Conservation (phyloP, 2,888 invertebrate species). For the Aphrophora alni region DNA sequence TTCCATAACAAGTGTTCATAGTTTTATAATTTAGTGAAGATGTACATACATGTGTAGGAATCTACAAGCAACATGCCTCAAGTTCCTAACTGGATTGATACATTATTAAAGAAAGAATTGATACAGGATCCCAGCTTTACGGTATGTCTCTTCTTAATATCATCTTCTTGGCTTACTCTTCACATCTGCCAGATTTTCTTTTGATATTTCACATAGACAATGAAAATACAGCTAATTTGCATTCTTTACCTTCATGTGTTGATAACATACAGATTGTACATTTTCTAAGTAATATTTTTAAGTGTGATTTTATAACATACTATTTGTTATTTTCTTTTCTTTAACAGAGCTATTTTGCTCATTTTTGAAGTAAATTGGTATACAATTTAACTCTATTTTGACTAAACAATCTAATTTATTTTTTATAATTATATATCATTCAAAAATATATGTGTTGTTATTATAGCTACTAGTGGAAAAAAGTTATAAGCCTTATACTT, state of each 20-base stretch:
- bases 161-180: background rate
- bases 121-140: background rate
- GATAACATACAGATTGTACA: background rate
- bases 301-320: background rate
- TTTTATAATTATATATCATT: too few relatives aligned
- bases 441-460: too few relatives aligned
- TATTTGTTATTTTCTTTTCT: background rate
- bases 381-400: background rate
- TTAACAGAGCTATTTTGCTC: too few relatives aligned
- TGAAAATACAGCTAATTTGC: background rate
- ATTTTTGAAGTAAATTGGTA: too few relatives aligned
- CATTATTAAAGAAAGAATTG: background rate
- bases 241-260: background rate
- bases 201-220: background rate
- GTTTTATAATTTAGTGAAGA: too few relatives aligned
- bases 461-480: too few relatives aligned
- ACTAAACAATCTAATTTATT: background rate
- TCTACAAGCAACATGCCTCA: background rate
- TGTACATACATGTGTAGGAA: background rate
- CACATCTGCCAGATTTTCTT: background rate
- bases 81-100: background rate
- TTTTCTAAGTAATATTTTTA: background rate
- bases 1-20: too few relatives aligned
- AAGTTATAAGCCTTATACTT: too few relatives aligned
- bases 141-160: background rate